A percentile compares a stretch with the other conserved stretches of the same genome.
phyloP scores from a whole-genome alignment of 2,113 vertebrate species.

The Chrysochloris asiatica region DNA sequence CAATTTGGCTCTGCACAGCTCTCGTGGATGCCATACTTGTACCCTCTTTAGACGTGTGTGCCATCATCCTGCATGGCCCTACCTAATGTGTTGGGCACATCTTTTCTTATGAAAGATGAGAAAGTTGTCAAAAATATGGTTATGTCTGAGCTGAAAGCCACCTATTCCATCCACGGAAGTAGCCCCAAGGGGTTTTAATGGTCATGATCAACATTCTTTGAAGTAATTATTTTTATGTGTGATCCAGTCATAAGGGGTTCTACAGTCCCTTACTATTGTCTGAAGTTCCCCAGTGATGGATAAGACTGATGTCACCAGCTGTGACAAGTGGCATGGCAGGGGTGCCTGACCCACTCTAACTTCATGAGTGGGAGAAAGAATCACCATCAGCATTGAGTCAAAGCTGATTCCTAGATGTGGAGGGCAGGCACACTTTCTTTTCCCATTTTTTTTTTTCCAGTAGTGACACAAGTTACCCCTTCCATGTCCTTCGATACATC shows the following conservation, averaged over 20 bases:
- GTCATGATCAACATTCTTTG: not conserved
- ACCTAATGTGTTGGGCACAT: no score
- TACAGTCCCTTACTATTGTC: not conserved
- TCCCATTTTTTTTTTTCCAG: no score
- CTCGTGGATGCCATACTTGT: not conserved
- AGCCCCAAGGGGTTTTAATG: not conserved
- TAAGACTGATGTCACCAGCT: accelerated
- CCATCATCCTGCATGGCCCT: accelerated
- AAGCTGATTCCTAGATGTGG: no score
- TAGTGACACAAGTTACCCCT: no score
- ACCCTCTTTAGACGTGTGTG: not conserved
- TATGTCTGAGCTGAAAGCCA: not conserved
- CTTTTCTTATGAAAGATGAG: not conserved
- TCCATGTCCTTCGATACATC: no score
- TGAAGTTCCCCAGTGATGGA: not conserved
- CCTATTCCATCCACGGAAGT: not conserved
- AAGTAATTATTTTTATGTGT: not conserved
- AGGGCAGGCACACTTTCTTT: no score
- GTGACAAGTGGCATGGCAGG: not conserved
- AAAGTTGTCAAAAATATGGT: not conserved
- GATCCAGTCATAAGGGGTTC: accelerated
- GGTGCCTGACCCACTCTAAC: no score
- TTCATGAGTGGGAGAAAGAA: no score
- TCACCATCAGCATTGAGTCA: no score
- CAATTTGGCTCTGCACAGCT: not conserved